These are phyloP conservation scores for Menura novaehollandiae DNA, from an alignment of 2,113 vertebrate species.

Conservation along the genomic window DNA sequence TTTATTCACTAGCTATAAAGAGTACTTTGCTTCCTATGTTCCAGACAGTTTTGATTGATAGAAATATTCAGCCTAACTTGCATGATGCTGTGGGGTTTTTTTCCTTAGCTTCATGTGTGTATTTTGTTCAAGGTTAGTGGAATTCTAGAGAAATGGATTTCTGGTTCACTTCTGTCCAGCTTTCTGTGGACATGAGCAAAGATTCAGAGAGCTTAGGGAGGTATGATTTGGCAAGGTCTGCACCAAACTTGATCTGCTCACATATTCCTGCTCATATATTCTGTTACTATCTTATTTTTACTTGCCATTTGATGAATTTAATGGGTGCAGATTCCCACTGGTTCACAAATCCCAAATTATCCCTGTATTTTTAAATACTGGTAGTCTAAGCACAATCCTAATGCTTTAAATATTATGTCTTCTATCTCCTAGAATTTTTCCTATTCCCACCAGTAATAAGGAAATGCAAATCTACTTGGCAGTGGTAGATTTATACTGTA, in stretches of 20 bases:
- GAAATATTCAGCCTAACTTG: neutral
- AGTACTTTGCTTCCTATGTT: neutral
- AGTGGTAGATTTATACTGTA: neutral
- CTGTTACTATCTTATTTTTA: neutral
- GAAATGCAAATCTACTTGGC: neutral
- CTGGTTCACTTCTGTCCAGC: neutral
- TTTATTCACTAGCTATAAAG: neutral
- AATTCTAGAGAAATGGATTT: neutral
- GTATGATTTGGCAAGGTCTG: neutral
- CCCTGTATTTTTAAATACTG: neutral
- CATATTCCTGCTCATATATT: neutral
- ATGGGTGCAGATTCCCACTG: neutral
- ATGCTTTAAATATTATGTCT: neutral
- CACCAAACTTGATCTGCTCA: neutral
- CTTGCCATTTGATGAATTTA: neutral
- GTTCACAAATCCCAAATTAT: neutral
- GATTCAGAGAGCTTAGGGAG: neutral
- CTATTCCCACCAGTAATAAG: neutral
- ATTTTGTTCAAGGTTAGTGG: neutral
- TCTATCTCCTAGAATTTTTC: neutral
- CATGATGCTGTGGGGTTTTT: neutral
- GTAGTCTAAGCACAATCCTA: neutral
- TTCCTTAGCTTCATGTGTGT: neutral
- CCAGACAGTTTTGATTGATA: neutral
- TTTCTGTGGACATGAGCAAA: neutral